Base-by-base conservation (phyloP, 2,888 invertebrate genomes). In the Parnassius glacialis region DNA sequence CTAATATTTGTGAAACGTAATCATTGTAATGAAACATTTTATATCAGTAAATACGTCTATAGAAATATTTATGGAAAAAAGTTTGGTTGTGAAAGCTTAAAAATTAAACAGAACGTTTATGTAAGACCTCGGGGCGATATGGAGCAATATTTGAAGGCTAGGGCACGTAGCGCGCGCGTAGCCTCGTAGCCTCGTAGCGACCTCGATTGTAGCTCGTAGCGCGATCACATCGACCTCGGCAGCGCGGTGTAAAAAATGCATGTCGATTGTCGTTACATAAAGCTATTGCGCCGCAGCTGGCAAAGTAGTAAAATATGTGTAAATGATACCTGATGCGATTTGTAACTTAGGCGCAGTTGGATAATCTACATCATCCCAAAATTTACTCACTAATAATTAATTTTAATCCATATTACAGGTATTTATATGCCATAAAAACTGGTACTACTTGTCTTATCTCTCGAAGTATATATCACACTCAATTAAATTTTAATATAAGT, bases 211-310 rank as follows among this genome's bases (percentile, higher is more conserved):
- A 70, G 63, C 64, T 61, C 60, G 61, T 64, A 62, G 68, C 69
- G 67, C 70, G 66, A 68, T 65, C 67, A 67, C 64, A 67, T 61
- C 68, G 70, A 70, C 70, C 70, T 69, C 70, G 71, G 65, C 57
- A 66, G 66, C 68, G 60, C 54, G 57, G 68, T 69, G 67, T 70
- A 71, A 70, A 71, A 70, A 69, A 71, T 71, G 68, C 70, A 71
- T 70, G 66, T 67, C 67, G 65, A 65, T 65, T 65, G 66, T 65
- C 65, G 64, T 67, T 67, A 67, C 65, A 62, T 63, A 66, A 67
- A 67, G 64, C 65, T 64, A 57, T 62, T 64, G 64, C 66, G 66
- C 64, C 61, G 13, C n/a, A 13, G 47, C n/a, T 13, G 13, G 47
- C 47, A 9, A 13, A 13, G n/a, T n/a, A 13, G 47, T 47, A 13